Evolutionary conservation across 2,888 invertebrate genomes (phyloP), one percentile per base, ranked within the genome.

Genomic region (Tolmerus cingulatus): DNA sequence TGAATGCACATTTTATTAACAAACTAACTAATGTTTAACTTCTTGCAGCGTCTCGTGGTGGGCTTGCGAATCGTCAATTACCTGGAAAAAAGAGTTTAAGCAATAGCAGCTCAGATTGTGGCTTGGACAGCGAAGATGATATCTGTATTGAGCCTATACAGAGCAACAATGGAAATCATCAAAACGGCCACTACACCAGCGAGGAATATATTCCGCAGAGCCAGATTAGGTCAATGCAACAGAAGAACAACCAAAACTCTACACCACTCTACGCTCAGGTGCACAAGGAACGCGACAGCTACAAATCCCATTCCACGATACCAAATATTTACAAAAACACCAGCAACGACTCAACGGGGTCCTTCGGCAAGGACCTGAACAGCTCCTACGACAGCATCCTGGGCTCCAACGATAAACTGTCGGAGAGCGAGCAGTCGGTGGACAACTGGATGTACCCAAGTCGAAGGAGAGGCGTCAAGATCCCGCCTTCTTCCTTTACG

Each of bases 401-500:
- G 88, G 92, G 93, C 86, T 93, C 93, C 77, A 93, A 92, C 88
- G 93, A 93, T 88, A 93, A 93, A 89, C 89, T 93, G 51, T 90
- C 92, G 19, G 93, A 93, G 88, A 92, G 90, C 87, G 93, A 92
- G 77, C 92, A 91, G 86, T 90, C 91, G 66, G 88, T 90, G 5
- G 93, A 92, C 89, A 92, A 91, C 89, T 93, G 92, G 92, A 92
- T 92, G 92, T 93, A 93, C 89, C 92, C 92, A 19, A 92, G 92
- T 88, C 91, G 93, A 34, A 89, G 92, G 14, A 91, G 92, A 78
- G 93, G 93, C 87, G 92, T 93, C 19, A 93, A 94, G 89, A 95
- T 95, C 90, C 96, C 96, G 88, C 96, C 96, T 84, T 94, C 96
- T 89, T 96, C 96, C 87, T 94, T 97, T 89, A 97, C 97, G 27